Percentiles rank a stretch among this genome's conserved stretches.
These are phyloP conservation scores for Paraplagusia blochii DNA, from an alignment of 2,113 vertebrate genomes.

Conservation along the genomic window DNA sequence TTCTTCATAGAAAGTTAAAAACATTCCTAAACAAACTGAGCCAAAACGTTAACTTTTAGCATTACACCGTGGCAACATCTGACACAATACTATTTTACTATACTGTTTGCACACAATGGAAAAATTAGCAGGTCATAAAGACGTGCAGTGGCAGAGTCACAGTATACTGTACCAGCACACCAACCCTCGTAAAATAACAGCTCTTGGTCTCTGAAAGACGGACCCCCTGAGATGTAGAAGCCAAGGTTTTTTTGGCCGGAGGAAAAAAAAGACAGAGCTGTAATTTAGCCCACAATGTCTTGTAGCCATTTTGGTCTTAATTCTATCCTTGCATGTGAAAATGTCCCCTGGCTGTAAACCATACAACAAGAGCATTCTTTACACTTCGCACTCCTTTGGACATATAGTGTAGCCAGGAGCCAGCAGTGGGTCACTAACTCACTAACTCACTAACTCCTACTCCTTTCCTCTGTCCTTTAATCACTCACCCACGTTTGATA, in stretches of 20 bases:
- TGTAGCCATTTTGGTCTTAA: constrained; percentile 72
- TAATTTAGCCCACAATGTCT: constrained; percentile 69
- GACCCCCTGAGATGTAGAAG: constrained; percentile 51
- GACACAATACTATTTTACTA: constrained; percentile 26
- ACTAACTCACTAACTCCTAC: too few species aligned
- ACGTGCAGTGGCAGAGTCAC: constrained; percentile 21
- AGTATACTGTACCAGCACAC: constrained; percentile 29
- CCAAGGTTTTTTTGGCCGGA: constrained; percentile 40
- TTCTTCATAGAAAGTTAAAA: too few species aligned
- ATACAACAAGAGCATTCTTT: constrained; percentile 56
- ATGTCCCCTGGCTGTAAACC: constrained; percentile 49
- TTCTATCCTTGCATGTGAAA: constrained; percentile 62
- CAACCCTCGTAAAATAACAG: constrained; percentile 43
- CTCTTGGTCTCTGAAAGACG: constrained; percentile 19
- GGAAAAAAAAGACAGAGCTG: constrained; percentile 48
- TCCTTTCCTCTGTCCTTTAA: too few species aligned
- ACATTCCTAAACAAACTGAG: too few species aligned
- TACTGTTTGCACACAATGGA: constrained; percentile 39
- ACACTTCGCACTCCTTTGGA: constrained; percentile 42
- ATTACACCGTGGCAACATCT: constrained; percentile 43
- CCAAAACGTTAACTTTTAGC: constrained; percentile 4
- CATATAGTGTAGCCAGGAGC: constrained; percentile 25
- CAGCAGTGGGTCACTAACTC: constrained; percentile 44
- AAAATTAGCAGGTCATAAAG: constrained; percentile 56
- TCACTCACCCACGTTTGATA: constrained; percentile 87